Evolutionary conservation across 2,888 invertebrate species (phyloP), one percentile per base, ranked within the genome.

Genomic region (Bruchidius siliquastri): DNA sequence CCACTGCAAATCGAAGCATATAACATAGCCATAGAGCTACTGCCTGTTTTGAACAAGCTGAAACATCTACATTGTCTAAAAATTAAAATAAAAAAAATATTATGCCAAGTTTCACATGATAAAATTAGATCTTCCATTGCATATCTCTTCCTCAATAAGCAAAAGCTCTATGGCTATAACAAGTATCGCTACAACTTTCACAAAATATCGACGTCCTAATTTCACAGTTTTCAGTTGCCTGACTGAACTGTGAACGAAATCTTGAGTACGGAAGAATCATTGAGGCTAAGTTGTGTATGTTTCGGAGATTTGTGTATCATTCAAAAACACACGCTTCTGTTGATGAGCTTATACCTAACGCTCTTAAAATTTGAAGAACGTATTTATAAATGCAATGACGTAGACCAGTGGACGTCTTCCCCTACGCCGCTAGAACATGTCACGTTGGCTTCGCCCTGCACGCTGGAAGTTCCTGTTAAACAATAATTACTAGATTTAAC

Each of bases 391-490:
- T 82, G 90, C 90, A 83, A 90, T 86, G 83, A 88, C 88, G 85
- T 89, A 86, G 76, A 86, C 83, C 75, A 86, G 83, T 75, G 86
- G 84, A 76, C 84, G 78, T 68, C 84, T 85, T 79, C 84, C 78
- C 70, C 84, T 81, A 82, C 84, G 84, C 78, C 84, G 87, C 91
- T 92, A 92, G 89, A 92, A 91, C 87, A 86, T 91, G 88, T 85
- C 86, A 78, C 86, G 82, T 70, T 84, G 84, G 71, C 89, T 88
- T 80, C 90, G 87, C 80, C 90, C 90, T 77, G 89, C 88, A 81
- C 88, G 88, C 81, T 88, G 90, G 84, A 88, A 91, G 77, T 89
- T 89, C 76, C 91, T 90, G 77, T 90, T 88, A 13, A 49, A 49
- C 49, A 26, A 26, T 4, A 26, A 26, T 26, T 26, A 26, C 26